These are phyloP conservation scores for Campylomormyrus numenius DNA, from an alignment of 2,113 vertebrate genomes.

Conservation along the genomic window DNA sequence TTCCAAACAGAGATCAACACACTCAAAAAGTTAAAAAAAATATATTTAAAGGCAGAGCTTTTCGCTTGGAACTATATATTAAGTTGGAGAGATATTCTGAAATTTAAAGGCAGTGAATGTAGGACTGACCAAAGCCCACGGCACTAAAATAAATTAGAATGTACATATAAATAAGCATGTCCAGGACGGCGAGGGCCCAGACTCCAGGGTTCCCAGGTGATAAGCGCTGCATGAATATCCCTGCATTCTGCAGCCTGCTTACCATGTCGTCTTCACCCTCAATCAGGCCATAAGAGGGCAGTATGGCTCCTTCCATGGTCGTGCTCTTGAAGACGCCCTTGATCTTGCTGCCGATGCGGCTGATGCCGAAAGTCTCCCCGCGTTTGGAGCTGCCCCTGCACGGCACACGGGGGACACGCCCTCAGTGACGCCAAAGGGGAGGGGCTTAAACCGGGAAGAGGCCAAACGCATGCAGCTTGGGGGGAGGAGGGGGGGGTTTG, in stretches of 20 bases:
- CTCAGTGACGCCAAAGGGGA: not conserved
- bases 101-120: not conserved
- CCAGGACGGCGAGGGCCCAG: not conserved
- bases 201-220: not conserved
- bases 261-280: constrained; percentile 92
- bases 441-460: not conserved
- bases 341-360: constrained; percentile 91
- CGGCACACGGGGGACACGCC: constrained; percentile 31
- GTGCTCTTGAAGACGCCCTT: constrained; percentile 97
- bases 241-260: constrained; percentile 35
- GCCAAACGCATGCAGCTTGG: not conserved
- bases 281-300: constrained; percentile 77
- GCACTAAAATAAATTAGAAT: not conserved
- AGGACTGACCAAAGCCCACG: not conserved
- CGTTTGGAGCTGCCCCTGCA: constrained; percentile 82
- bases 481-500: not conserved
- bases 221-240: not conserved
- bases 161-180: not conserved
- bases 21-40: not conserved
- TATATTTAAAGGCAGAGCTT: not conserved
- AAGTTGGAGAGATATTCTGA: not conserved
- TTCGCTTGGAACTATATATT: not conserved
- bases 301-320: constrained; percentile 93
- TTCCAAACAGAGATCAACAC: not conserved
- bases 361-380: constrained; percentile 91